phyloP scores from a whole-genome alignment of 2,113 vertebrate genomes.

The Vidua macroura region DNA sequence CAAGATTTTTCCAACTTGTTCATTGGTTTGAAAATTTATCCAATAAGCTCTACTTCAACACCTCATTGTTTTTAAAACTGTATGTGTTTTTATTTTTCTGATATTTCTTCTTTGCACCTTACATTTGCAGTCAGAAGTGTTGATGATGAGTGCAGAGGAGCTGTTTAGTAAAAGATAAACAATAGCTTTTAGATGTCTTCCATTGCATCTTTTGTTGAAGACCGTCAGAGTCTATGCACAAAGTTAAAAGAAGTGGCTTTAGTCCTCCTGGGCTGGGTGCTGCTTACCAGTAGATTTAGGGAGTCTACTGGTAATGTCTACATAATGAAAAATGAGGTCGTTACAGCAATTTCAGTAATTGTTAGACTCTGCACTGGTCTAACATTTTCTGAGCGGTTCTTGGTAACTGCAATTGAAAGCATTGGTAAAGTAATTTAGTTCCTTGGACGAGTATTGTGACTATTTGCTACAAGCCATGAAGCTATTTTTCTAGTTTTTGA shows the following conservation, averaged over 20 bases:
- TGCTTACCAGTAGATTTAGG: not conserved
- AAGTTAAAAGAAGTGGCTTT: not conserved
- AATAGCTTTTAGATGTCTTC: not conserved
- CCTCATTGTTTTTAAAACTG: not conserved
- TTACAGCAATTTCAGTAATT: not conserved
- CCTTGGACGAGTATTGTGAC: rapidly evolving
- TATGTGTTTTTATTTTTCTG: not conserved
- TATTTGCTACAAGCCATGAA: not conserved
- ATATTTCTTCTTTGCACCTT: not conserved
- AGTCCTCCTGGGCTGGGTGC: not conserved
- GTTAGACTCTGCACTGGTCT: not conserved
- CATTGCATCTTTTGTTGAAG: not conserved
- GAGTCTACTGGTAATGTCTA: not conserved
- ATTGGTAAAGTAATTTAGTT: not conserved
- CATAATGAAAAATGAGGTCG: not conserved
- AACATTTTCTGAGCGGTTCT: not conserved
- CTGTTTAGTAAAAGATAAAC: not conserved
- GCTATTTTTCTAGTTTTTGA: not conserved
- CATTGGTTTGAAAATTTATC: not conserved
- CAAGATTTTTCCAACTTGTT: not conserved
- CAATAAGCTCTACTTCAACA: not conserved
- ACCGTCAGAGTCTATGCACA: not conserved
- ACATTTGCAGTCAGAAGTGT: not conserved
- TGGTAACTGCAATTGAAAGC: not conserved
- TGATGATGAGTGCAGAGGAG: not conserved